Base-by-base conservation (phyloP, 1,140 invertebrate genomes). In the Artemia franciscana region DNA sequence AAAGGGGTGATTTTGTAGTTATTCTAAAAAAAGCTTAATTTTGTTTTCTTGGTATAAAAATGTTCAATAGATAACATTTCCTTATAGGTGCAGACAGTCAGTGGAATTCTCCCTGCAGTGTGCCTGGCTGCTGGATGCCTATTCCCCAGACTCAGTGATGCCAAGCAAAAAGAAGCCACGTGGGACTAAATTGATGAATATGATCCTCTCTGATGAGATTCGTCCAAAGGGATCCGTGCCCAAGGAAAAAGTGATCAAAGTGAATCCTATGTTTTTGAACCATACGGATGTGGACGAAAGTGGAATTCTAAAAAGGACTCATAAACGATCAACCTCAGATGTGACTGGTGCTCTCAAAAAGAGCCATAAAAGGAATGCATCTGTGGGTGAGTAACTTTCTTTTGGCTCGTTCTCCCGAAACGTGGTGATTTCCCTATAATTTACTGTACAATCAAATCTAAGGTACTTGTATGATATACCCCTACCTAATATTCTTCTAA, bases 61-160 rank as follows among this genome's bases (percentile, higher is more conserved):
- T n/a, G n/a, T n/a, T n/a, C n/a, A n/a, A n/a, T n/a, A n/a, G n/a
- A n/a, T n/a, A n/a, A 27, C n/a, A 61, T 58, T 25, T 24, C 65
- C 67, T 73, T 74, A 5, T 70, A 89, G 92, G 70, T 96, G 92
- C 79, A 82, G 91, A 69, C 82, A 86, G 69, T 91, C 88, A 67
- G 87, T 88, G 61, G 90, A 96, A 76, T 98, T 98, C 74, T 91
- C 91, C 24, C 78, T 98, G 60, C 87, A 91, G 72, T 86, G 92
- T 73, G 86, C 89, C 66, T 98, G 93, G 93, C 75, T 98, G 15
- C 76, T 98, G 65, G 88, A 93, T 66, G 91, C 94, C 4, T 98
- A 93, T 70, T 86, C 86, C 67, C 82, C 84, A 21, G 88, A 91
- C 71, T 67, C 65, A 27, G 66, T 65, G 64, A 74, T 83, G 63